These are phyloP conservation scores for Tribolium castaneum DNA, from an alignment of 1,140 invertebrate species.

Conservation along the genomic window DNA sequence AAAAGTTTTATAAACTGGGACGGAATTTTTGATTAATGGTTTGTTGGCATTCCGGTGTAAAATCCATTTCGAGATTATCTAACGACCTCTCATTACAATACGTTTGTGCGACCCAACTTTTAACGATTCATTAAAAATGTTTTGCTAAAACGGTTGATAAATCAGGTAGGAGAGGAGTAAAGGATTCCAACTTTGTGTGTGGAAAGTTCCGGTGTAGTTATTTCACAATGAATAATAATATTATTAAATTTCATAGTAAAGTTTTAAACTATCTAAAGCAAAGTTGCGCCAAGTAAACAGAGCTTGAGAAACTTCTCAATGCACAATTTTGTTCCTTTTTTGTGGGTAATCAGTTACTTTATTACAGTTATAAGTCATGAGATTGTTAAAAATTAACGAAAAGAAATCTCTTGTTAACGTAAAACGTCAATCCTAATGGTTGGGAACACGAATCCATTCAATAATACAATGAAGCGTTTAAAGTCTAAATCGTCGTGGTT, in stretches of 20 bases:
- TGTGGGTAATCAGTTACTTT: not conserved
- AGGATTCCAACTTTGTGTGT: no score
- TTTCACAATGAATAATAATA: conserved; percentile 20
- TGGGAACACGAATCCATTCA: not conserved
- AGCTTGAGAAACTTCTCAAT: not conserved
- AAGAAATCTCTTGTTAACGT: not conserved
- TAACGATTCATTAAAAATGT: not conserved
- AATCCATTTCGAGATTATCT: conserved; percentile 1
- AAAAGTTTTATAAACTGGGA: no score
- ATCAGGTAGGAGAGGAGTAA: not conserved
- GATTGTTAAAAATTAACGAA: not conserved
- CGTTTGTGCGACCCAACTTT: not conserved
- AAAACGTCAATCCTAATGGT: not conserved
- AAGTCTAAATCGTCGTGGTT: conserved; percentile 1
- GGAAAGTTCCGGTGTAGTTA: not conserved
- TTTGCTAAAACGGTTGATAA: not conserved
- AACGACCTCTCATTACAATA: conserved; percentile 2
- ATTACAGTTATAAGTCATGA: not conserved
- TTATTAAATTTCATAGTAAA: not conserved
- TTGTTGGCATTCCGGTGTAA: not conserved
- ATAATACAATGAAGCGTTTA: conserved; percentile 15
- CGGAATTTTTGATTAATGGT: no score
- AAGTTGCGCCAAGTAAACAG: not conserved
- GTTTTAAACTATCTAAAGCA: not conserved
- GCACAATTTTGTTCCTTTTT: not conserved